Base-by-base conservation (phyloP, 2,888 invertebrate genomes). In the Ctena decussata region DNA sequence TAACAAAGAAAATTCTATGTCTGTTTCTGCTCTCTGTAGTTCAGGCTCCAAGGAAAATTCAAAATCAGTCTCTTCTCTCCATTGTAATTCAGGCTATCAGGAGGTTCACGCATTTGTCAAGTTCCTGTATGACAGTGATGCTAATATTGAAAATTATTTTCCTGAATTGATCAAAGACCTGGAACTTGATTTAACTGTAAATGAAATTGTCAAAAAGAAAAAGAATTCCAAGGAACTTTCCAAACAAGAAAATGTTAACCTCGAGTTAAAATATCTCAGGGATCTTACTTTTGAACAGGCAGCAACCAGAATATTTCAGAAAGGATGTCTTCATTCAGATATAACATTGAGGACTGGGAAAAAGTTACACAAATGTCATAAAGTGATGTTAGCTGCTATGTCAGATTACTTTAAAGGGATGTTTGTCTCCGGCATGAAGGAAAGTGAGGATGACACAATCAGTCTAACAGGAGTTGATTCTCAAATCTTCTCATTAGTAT, bases 341-440 rank as follows among this genome's bases (percentile, higher is more conserved):
- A 76, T 91, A 0, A 75, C 69, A 3, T 74, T 91, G 5, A 69
- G 79, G 41, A 80, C 87, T 30, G 87, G 85, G n/a, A 73, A 70
- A 32, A 77, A 88, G n/a, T 21, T 77, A 35, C 85, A 85, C 57
- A 77, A 44, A 27, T 91, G 91, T 71, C 91, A 91, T 77, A 90
- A 86, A 84, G 75, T 86, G 18, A 84, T 91, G 32, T 57, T 91
- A 30, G 78, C 84, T 30, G 79, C 91, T 11, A 69, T 85, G 57
- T 90, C 91, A 3, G 24, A 57, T 6, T 91, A 88, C 57, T 91
- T 91, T 78, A 82, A 90, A 65, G 84, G 82, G 0, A 90, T 91
- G 91, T 90, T 91, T 87, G 39, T 79, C 27, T 90, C 91, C 32
- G 89, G 90, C 0, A 89, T 91, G 86, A 86, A 77, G 49, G 91